Conservation (phyloP, 2,888 invertebrate species). For the Dexiosoma caninum region DNA sequence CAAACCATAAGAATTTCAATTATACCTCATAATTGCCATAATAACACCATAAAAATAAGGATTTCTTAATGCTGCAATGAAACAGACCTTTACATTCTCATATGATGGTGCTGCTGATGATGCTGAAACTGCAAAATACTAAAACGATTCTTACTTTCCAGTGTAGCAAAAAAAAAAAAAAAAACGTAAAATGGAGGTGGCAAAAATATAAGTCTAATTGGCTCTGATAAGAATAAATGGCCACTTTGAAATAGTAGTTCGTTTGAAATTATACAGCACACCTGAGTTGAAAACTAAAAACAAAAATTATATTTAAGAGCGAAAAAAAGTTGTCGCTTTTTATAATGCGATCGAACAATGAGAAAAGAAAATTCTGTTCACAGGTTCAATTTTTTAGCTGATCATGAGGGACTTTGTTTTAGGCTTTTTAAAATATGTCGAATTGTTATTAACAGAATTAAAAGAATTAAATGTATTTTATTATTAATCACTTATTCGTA, state of each 20-base stretch:
- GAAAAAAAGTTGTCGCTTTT: slow-evolving; percentile 14
- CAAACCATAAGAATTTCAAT: slow-evolving; percentile 62
- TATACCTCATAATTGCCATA: slow-evolving; percentile 62
- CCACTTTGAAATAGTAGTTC: slow-evolving; percentile 2
- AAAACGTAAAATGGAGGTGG: slow-evolving; percentile 56
- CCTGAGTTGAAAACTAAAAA: slow-evolving; percentile 26
- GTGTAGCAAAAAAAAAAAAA: neutral
- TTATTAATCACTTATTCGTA: too few relatives aligned
- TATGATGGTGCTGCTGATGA: slow-evolving; percentile 4
- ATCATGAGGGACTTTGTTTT: neutral
- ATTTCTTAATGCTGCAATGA: slow-evolving; percentile 53
- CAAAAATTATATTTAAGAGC: neutral
- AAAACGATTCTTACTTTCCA: neutral
- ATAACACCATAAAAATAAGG: slow-evolving; percentile 62
- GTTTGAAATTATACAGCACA: slow-evolving; percentile 17
- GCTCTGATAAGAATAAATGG: slow-evolving; percentile 52
- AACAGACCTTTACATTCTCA: slow-evolving; percentile 22
- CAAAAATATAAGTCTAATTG: slow-evolving; percentile 61
- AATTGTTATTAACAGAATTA: too few relatives aligned
- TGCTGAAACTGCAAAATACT: neutral
- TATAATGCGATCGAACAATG: slow-evolving; percentile 24
- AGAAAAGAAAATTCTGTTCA: slow-evolving; percentile 28
- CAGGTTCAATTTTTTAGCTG: neutral
- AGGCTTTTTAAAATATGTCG: too few relatives aligned
- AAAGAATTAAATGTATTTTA: too few relatives aligned